Evolutionary conservation across 2,113 vertebrate species (phyloP).

Genomic region (Origma solitaria): DNA sequence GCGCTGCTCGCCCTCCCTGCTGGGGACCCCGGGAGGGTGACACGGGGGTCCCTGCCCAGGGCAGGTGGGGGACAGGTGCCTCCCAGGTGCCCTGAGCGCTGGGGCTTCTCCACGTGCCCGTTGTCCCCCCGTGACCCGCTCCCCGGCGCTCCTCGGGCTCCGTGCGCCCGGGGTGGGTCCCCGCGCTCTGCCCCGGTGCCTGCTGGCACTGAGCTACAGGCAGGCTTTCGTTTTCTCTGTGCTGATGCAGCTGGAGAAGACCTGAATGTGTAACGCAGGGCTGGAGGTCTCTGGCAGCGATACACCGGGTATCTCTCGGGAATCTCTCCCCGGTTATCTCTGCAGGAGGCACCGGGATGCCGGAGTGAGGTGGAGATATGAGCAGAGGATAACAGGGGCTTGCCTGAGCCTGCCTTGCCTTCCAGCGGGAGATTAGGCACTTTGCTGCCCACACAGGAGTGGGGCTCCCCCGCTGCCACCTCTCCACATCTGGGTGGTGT

Average conservation of each 20-base stretch:
- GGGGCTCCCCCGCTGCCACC: not conserved
- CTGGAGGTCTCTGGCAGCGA: not conserved
- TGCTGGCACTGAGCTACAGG: not conserved
- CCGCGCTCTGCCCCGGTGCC: not conserved
- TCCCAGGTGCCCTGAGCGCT: not conserved
- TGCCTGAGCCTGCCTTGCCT: not conserved
- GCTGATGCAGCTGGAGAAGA: conserved; percentile 6
- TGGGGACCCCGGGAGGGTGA: not conserved
- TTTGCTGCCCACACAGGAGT: not conserved
- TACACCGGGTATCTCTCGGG: not conserved
- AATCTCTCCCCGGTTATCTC: not conserved
- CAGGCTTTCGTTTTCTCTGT: not conserved
- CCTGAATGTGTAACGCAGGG: not conserved
- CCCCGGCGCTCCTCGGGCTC: not conserved
- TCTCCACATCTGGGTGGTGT: not conserved
- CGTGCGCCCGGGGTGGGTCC: not conserved
- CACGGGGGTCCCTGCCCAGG: not conserved
- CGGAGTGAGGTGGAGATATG: not conserved
- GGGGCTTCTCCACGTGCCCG: not conserved
- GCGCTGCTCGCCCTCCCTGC: not conserved
- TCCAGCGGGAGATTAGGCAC: not conserved
- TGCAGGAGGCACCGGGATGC: not conserved
- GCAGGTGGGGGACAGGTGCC: not conserved
- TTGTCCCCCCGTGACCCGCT: not conserved
- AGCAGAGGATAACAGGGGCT: not conserved